Conservation (phyloP, 2,797 vertebrate genomes). For the Meriones psammophilus region DNA sequence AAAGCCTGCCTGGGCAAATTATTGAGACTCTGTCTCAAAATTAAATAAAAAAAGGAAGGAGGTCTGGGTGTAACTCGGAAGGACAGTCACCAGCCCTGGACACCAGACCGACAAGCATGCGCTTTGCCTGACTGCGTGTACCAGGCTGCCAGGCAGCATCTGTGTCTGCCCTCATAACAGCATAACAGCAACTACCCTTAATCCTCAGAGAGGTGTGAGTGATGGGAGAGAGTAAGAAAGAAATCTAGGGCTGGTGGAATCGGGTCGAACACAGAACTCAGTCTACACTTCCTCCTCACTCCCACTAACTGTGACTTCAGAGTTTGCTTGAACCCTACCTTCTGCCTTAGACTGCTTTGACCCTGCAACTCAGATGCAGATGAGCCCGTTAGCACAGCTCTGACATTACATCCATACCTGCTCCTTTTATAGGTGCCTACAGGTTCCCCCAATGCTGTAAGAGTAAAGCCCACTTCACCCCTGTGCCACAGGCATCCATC, state of each 20-base stretch:
- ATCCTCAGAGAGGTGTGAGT: neutral
- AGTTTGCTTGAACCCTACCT: no score
- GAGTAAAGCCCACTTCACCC: accelerated
- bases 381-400: neutral
- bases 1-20: neutral
- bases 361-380: accelerated
- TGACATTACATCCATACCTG: accelerated
- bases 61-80: neutral
- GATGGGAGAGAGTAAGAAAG: neutral
- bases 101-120: neutral
- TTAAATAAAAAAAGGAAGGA: neutral
- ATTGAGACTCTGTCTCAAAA: neutral
- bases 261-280: neutral
- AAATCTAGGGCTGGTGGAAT: no score
- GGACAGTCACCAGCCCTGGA: neutral
- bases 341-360: accelerated
- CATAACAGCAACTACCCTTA: neutral
- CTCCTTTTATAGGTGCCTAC: accelerated
- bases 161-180: neutral
- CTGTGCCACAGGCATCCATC: accelerated
- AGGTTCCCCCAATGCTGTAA: accelerated
- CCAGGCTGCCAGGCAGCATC: neutral
- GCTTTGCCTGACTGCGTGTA: neutral
- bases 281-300: neutral
- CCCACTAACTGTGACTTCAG: neutral